A percentile compares a stretch with the other conserved stretches of the same genome.
These are phyloP conservation scores for Mus spicilegus DNA, from an alignment of 2,113 vertebrate species.

Conservation along the genomic window DNA sequence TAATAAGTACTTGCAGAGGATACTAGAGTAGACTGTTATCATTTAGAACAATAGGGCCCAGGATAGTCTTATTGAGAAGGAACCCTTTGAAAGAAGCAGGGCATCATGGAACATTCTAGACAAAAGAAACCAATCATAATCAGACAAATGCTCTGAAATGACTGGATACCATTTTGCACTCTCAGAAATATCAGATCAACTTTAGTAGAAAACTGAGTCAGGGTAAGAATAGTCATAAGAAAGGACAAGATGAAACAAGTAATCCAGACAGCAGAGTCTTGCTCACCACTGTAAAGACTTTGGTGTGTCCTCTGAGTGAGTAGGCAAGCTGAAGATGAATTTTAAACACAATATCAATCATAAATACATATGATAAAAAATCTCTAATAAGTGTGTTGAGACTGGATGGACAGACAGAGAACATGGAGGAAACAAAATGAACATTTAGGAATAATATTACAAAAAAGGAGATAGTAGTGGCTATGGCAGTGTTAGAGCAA, in stretches of 20 bases:
- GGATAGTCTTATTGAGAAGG: background rate
- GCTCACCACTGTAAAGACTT: background rate
- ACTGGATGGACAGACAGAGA: background rate
- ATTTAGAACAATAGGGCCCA: background rate
- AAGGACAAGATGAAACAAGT: background rate
- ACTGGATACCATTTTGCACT: background rate
- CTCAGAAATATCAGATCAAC: background rate
- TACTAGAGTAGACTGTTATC: background rate
- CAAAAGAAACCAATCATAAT: background rate
- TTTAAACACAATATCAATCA: background rate
- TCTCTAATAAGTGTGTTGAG: background rate
- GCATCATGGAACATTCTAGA: background rate
- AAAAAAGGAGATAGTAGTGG: background rate
- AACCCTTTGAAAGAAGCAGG: background rate
- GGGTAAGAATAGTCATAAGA: background rate
- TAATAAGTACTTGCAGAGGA: background rate
- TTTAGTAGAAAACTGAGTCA: background rate
- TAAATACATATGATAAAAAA: background rate
- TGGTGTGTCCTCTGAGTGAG: background rate
- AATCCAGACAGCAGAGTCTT: background rate
- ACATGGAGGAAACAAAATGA: background rate
- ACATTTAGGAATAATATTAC: background rate
- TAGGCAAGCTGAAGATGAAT: background rate
- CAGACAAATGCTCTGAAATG: background rate
- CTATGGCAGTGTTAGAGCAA: background rate